A percentile compares a stretch with the other conserved stretches of the same genome.
Conservation (phyloP, 2,797 vertebrate genomes). For the Molothrus aeneus region DNA sequence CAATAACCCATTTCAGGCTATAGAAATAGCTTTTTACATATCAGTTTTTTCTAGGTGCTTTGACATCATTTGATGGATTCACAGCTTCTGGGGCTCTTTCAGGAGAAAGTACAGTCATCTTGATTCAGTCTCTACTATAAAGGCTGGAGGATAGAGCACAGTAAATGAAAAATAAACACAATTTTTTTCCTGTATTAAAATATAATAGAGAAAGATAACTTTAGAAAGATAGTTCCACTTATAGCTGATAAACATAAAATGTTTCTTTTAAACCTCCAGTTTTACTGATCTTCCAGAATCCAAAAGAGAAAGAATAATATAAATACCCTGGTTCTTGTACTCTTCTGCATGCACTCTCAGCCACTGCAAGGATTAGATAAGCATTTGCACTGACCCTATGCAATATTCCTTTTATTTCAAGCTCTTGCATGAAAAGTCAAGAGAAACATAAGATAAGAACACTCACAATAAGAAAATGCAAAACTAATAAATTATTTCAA, state of each 20-base stretch:
- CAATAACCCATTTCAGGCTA: background rate
- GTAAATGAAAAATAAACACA: background rate
- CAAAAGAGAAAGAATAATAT: background rate
- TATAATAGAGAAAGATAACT: background rate
- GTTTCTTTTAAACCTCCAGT: background rate
- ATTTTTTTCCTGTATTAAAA: background rate
- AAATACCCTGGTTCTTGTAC: background rate
- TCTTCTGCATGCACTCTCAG: background rate
- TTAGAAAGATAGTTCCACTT: background rate
- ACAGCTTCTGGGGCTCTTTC: background rate
- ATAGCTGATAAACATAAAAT: background rate
- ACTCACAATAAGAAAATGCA: background rate
- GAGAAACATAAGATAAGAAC: background rate
- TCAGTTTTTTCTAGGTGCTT: background rate
- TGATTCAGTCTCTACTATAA: background rate
- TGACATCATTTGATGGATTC: background rate
- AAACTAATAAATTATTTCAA: background rate
- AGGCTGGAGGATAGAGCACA: background rate
- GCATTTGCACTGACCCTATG: background rate
- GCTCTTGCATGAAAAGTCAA: background rate
- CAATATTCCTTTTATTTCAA: background rate
- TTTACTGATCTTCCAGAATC: background rate
- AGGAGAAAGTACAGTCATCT: background rate
- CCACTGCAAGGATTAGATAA: background rate
- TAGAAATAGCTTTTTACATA: background rate